Percentiles rank a stretch among this genome's conserved stretches.
Conservation (phyloP, 1,140 invertebrate genomes). For the Neodiprion pinetum region DNA sequence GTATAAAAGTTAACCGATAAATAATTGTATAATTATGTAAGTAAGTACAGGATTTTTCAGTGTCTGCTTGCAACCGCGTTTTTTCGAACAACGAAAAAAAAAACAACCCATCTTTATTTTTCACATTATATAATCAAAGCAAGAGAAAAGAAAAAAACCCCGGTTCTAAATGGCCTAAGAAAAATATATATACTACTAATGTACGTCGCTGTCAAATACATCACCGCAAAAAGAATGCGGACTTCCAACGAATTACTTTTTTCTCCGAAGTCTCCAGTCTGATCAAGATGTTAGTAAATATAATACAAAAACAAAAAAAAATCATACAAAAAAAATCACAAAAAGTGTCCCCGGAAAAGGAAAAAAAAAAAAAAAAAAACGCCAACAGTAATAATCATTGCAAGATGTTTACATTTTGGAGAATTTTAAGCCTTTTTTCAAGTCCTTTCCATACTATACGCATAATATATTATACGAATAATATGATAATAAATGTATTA, state of each 20-base stretch:
- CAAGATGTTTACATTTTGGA: background rate
- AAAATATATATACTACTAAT: background rate
- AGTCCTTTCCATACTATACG: constrained; percentile 28
- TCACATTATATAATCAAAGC: too few relatives aligned
- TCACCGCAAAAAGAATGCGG: constrained; percentile 29
- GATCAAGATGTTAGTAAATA: background rate
- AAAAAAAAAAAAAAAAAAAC: constrained; percentile 15
- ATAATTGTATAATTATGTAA: constrained; percentile 6
- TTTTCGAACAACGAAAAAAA: constrained; percentile 1
- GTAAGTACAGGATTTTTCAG: background rate
- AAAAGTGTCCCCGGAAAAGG: constrained; percentile 9
- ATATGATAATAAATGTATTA: constrained; percentile 61
- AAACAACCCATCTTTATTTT: background rate
- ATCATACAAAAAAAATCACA: background rate
- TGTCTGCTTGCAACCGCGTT: background rate
- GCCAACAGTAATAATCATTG: constrained; percentile 10
- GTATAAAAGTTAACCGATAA: background rate
- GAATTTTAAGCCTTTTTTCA: constrained; percentile 7
- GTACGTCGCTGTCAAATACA: constrained; percentile 36
- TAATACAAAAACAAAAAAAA: background rate
- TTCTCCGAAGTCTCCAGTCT: background rate
- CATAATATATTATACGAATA: constrained; percentile 46
- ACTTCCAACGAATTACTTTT: background rate
- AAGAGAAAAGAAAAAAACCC: background rate
- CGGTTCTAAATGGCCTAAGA: constrained; percentile 1